Evolutionary conservation across 1,140 invertebrate genomes (phyloP), one percentile per base, ranked within the genome.

Genomic region (Caerostris extrusa): DNA sequence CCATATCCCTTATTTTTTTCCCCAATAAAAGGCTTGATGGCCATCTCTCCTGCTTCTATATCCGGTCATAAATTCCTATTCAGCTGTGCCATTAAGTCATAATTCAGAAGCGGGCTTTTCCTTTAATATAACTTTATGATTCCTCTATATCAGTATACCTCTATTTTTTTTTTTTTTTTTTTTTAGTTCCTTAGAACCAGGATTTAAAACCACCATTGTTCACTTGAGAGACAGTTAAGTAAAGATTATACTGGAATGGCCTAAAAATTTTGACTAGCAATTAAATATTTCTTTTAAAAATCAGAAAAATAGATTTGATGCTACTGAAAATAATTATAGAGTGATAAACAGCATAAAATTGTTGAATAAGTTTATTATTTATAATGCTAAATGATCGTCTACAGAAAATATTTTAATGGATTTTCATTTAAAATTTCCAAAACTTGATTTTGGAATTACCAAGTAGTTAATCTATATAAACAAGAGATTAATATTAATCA

Each of bases 21-120:
- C 14, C 53, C 34, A 12, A 14, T 3, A 12, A 12, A 5, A 3
- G 14, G 34, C 34, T 53, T 53, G 34, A 77, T 77, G 71, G 34
- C 71, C 34, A 77, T 50, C 71, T 77, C 53, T 77, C 71, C 34
- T 50, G 50, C 71, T 19, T 34, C 34, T 12, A 50, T 53, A 34
- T 50, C 34, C 12, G 50, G 71, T 12, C 71, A 53, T 77, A 77
- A 77, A 77, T 77, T 77, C 10, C 34, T 12, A 34, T 10, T 77
- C 71, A 77, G 71, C 71, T 77, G 71, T 34, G 50, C 50, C 71
- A 77, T 77, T 77, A 53, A 12, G 71, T 77, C 71, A 77, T 77
- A 77, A 77, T 77, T 77, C 71, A 53, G 71, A 12, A 77, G 34
- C 7, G 5, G 71, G 5, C 34, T 77, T 77, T 12, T 12, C 10